These are phyloP conservation scores for Colletes gigas DNA, from an alignment of 1,140 invertebrate genomes.

Conservation along the genomic window DNA sequence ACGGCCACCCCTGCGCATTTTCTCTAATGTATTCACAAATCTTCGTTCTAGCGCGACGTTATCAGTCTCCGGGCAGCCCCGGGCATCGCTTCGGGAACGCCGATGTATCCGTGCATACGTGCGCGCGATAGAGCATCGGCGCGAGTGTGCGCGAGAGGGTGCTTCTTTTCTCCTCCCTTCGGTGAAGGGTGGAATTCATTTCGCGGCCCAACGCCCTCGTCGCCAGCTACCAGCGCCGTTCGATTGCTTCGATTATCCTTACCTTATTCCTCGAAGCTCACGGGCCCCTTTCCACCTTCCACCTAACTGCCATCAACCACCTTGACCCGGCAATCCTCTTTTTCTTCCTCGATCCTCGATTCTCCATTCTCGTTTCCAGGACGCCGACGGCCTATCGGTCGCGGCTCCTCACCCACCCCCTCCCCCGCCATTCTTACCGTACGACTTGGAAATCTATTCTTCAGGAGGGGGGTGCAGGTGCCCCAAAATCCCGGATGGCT, in stretches of 20 bases:
- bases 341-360: slow-evolving; percentile 41
- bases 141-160: slow-evolving; percentile 11
- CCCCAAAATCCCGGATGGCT: slow-evolving; percentile 26
- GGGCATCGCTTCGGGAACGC: slow-evolving; percentile 12
- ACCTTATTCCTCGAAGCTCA: slow-evolving; percentile 69
- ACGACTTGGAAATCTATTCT: slow-evolving; percentile 26
- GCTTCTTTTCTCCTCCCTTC: slow-evolving; percentile 52
- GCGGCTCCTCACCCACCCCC: slow-evolving; percentile 29
- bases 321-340: slow-evolving; percentile 27
- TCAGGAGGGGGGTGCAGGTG: slow-evolving; percentile 15
- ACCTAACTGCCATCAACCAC: slow-evolving; percentile 16
- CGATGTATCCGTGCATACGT: neutral
- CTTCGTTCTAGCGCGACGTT: slow-evolving; percentile 75
- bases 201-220: slow-evolving; percentile 77
- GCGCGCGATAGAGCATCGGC: neutral
- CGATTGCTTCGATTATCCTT: slow-evolving; percentile 78
- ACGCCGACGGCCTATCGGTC: slow-evolving; percentile 35
- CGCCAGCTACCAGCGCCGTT: slow-evolving; percentile 71
- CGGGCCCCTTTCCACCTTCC: slow-evolving; percentile 23
- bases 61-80: slow-evolving; percentile 74
- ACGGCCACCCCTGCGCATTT: slow-evolving; percentile 54
- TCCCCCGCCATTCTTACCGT: too few species aligned
- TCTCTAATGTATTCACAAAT: slow-evolving; percentile 78
- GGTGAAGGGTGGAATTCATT: slow-evolving; percentile 74
- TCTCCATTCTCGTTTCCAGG: slow-evolving; percentile 50